Evolutionary conservation across 2,888 invertebrate genomes (phyloP).

Genomic region (Trichogramma dendrolimi): DNA sequence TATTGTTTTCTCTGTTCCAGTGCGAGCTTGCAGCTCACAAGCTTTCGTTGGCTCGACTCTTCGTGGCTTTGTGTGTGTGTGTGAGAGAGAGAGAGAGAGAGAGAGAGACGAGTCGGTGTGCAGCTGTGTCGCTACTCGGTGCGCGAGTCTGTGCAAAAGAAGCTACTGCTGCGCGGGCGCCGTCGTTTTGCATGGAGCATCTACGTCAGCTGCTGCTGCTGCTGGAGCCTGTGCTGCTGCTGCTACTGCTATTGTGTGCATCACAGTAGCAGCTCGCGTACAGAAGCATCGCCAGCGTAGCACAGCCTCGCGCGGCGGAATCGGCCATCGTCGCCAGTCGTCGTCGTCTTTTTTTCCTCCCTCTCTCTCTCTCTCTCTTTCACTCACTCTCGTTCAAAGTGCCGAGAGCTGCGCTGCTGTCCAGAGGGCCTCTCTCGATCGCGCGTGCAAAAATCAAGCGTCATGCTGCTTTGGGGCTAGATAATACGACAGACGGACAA

Average conservation of each 20-base stretch:
- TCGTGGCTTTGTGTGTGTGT: neutral
- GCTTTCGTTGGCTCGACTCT: neutral
- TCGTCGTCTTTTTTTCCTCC: conserved; percentile 20
- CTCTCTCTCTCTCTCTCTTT: conserved; percentile 12
- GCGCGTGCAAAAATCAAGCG: too few relatives aligned
- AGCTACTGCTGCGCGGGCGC: neutral
- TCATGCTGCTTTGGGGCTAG: too few relatives aligned
- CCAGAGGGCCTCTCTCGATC: conserved; percentile 10
- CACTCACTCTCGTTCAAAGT: neutral
- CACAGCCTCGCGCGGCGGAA: neutral
- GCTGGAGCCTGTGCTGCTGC: too few relatives aligned
- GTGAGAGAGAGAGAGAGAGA: neutral
- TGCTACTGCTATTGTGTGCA: neutral
- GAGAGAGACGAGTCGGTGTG: neutral
- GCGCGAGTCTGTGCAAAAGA: neutral
- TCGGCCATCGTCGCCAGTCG: conserved; percentile 5
- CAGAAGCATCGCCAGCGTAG: neutral
- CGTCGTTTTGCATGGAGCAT: too few relatives aligned
- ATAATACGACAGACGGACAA: neutral
- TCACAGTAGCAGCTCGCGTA: neutral
- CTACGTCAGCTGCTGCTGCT: too few relatives aligned
- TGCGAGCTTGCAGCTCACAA: neutral
- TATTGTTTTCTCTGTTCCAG: too few relatives aligned
- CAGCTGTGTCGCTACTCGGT: neutral
- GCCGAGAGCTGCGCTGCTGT: neutral